phyloP scores from a whole-genome alignment of 2,113 vertebrate species.

The Pluvianellus socialis region DNA sequence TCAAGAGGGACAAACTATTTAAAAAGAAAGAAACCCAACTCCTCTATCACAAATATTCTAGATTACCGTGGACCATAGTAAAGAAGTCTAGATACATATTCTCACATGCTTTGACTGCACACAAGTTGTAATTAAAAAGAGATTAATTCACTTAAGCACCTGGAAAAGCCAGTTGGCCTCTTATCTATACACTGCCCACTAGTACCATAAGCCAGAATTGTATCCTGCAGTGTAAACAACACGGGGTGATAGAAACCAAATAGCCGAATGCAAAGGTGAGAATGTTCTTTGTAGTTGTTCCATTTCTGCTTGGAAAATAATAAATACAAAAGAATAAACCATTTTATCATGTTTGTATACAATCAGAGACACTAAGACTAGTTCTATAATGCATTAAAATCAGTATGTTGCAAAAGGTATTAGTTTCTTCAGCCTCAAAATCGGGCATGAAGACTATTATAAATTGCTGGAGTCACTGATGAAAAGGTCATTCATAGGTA shows the following conservation, averaged over 20 bases:
- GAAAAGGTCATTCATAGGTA: neutral
- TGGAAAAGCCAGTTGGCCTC: conserved; percentile 18
- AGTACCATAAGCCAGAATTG: neutral
- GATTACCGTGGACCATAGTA: neutral
- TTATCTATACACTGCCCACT: neutral
- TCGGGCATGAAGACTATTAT: neutral
- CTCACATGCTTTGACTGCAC: neutral
- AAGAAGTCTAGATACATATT: neutral
- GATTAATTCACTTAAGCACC: neutral
- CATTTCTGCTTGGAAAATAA: neutral
- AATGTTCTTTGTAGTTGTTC: neutral
- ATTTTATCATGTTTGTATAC: neutral
- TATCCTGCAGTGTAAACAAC: neutral
- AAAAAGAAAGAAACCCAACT: neutral
- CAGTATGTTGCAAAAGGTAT: neutral
- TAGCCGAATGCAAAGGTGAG: neutral
- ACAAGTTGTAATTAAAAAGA: neutral
- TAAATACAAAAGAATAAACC: neutral
- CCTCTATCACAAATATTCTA: neutral
- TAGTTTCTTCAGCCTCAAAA: neutral
- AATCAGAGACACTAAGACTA: neutral
- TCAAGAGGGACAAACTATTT: neutral
- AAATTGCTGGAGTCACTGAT: neutral
- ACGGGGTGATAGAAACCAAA: neutral
- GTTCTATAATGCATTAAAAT: neutral